Base-by-base conservation (phyloP, 2,797 vertebrate genomes). In the Gallinago stenura region DNA sequence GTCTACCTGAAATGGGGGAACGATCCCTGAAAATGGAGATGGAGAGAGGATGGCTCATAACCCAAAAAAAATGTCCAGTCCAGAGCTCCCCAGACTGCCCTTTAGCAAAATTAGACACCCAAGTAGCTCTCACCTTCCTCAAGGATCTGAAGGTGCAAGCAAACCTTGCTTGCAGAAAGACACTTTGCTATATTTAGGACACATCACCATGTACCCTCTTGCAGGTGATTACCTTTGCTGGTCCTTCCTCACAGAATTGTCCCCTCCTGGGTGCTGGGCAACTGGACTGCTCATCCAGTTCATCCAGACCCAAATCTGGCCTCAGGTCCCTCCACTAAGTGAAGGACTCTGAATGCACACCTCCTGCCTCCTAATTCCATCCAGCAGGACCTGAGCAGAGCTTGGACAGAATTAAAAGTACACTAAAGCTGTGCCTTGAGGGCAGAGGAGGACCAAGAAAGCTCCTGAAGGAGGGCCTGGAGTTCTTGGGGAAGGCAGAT, bases 181-280 rank as follows among this genome's bases (percentile, higher is more conserved):
- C 30, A 5, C 22, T 66, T 91, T 31, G 22, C 51, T 54, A 14
- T 30, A 17, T 26, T 37, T 53, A 64, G 48, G 33, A 61, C 28
- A 69, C 0, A 10, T 17, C 1, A 1, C 2, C 6, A 8, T 76
- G 53, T 4, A 2, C 9, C 9, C 14, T 35, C 7, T 15, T 64
- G 61, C 19, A 41, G n/a, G 11, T 72, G 33, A 51, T 62, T 41
- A 30, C 21, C 48, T 57, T 5, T n/a, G 10, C 18, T 31, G 13
- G 25, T 69, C 37, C 26, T 62, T 88, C 15, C 19, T 66, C 18
- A 25, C 6, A n/a, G 56, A 77, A 26, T 1, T 21, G n/a, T 4
- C 37, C 20, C 24, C 62, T 78, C 9, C 9, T 43, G 18, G 7
- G 12, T 70, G 24, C 56, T 51, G 43, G 51, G 22, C 39, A 57